These are phyloP conservation scores for Laodelphax striatellus DNA, from an alignment of 1,140 invertebrate genomes.

Conservation along the genomic window DNA sequence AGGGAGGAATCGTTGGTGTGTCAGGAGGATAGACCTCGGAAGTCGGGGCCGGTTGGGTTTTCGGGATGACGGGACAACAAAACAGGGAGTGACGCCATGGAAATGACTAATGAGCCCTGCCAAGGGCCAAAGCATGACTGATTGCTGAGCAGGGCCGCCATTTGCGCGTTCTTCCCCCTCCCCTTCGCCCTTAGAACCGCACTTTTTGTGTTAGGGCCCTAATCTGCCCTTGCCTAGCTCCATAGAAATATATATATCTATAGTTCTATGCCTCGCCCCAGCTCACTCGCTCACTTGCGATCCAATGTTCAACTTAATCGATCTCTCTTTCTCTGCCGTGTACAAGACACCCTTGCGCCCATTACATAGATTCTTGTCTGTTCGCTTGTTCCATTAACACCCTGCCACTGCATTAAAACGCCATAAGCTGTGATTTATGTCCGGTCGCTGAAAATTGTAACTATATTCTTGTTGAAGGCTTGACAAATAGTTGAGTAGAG, in stretches of 20 bases:
- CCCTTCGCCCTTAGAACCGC: neutral
- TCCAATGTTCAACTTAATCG: too few relatives aligned
- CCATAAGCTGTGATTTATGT: too few relatives aligned
- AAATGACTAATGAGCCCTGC: slow-evolving; percentile 2
- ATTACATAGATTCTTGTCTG: too few relatives aligned
- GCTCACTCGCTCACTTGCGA: neutral
- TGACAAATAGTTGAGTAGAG: too few relatives aligned
- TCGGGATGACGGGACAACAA: neutral
- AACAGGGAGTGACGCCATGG: slow-evolving; percentile 2
- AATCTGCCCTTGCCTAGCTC: too few relatives aligned
- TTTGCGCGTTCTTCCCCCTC: neutral
- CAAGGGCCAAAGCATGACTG: slow-evolving; percentile 3
- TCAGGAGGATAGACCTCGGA: neutral
- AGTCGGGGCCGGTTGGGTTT: neutral
- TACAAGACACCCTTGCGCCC: too few relatives aligned
- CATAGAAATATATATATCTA: too few relatives aligned
- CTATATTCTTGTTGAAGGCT: too few relatives aligned
- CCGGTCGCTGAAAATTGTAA: too few relatives aligned
- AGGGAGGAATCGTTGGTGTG: neutral
- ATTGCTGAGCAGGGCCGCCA: neutral
- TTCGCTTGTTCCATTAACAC: too few relatives aligned
- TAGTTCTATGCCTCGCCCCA: neutral
- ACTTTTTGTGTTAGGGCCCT: neutral
- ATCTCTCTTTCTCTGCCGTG: too few relatives aligned
- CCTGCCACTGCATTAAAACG: too few relatives aligned